phyloP scores from a whole-genome alignment of 2,113 vertebrate species.

The Urocitellus parryii region DNA sequence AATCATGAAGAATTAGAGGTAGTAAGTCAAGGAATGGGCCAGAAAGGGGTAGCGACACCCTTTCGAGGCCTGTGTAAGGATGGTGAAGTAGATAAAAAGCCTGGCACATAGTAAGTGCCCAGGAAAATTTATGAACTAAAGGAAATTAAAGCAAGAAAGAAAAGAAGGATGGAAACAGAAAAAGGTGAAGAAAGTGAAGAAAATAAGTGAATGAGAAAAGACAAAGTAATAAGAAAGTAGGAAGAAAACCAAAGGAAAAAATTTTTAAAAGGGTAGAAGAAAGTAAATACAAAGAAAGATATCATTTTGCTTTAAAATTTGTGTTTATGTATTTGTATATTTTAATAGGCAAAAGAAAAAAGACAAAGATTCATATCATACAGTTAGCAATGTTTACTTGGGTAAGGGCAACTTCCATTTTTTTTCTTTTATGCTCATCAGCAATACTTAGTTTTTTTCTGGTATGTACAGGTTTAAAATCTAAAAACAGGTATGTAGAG shows the following conservation, averaged over 20 bases:
- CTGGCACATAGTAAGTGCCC: background rate
- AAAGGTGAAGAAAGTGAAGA: background rate
- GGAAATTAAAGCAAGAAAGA: slow-evolving; percentile 15
- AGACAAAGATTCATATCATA: background rate
- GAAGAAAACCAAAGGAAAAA: background rate
- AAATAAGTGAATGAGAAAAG: background rate
- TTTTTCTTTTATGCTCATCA: background rate
- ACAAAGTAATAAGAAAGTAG: background rate
- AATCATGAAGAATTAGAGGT: background rate
- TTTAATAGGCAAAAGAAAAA: background rate
- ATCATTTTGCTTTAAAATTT: background rate
- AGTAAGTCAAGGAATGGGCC: background rate
- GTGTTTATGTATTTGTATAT: background rate
- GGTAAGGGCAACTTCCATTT: background rate
- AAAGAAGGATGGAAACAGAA: background rate
- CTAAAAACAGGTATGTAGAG: too few species aligned
- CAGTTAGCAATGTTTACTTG: background rate
- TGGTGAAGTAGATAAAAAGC: background rate
- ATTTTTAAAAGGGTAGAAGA: background rate
- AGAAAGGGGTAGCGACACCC: background rate
- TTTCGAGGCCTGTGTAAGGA: background rate
- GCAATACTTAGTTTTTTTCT: background rate
- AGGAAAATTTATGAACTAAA: background rate
- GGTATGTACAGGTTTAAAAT: background rate
- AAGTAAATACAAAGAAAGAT: background rate